Base-by-base conservation (phyloP, 1,140 invertebrate species). In the Saccostrea cuccullata region DNA sequence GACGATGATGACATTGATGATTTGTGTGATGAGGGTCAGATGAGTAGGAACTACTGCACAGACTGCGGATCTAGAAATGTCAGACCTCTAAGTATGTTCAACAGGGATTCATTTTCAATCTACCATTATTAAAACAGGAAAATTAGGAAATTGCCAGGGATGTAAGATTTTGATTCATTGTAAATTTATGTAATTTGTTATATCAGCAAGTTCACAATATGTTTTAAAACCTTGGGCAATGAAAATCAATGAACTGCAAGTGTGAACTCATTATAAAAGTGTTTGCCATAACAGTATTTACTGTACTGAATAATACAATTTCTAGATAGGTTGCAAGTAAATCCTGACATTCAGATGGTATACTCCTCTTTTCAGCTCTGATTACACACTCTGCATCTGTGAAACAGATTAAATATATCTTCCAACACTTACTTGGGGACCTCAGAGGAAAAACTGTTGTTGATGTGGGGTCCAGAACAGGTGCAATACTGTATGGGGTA, bases 401-500 rank as follows among this genome's bases (percentile, higher is more conserved):
- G 89, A 93, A 96, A 91, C 95, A 95, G 82, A 92, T 97, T 20
- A 95, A 96, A 89, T 96, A 96, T 89, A 96, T 97, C 87, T 97
- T 97, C 91, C 96, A 96, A 77, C 95, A 95, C 70, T 91, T 97
- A 40, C 94, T 97, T 82, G 96, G 96, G 84, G 95, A 95, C 84
- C 94, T 97, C 82, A 94, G 96, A 89, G 95, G 94, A 17, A 97
- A 96, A 94, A 95, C 95, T 86, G 92, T 97, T 84, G 91, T 97
- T 23, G 97, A 97, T 95, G 93, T 97, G 84, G 97, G 97, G 12
- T 97, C 97, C 17, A 95, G 97, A 94, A 94, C 97, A 87, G 97
- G 97, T 85, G 96, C 96, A 90, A 96, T 97, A 86, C 94, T 97
- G 55, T 97, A 97, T 95, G 96, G 96, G 88, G 97, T 97, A 95